Base-by-base conservation (phyloP, 2,888 invertebrate species). In the Drosophila lutescens region DNA sequence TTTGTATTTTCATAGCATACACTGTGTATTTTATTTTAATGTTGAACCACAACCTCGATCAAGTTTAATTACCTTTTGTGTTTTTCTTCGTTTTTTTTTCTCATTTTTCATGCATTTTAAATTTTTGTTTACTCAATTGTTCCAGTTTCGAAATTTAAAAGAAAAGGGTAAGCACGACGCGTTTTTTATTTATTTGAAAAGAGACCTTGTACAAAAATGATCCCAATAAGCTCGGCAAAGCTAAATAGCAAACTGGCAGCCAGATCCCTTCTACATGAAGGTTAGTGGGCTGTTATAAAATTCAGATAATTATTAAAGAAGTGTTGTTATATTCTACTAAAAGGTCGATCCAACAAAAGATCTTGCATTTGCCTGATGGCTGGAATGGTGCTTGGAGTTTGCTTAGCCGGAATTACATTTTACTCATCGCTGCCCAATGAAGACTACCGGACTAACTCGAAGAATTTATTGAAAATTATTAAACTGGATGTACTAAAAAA, bases 51-150 rank as follows among this genome's bases (percentile, higher is more conserved):
- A 15, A 46, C 3, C 15, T 30, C 13, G 1, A 40, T 17, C 1
- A 8, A 9, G 58, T 43, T 59, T 17, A 59, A 23, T 10, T 7
- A 34, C 41, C 58, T 43, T 15, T 10, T 8, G 2, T 4, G 6
- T n/a, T n/a, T n/a, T n/a, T n/a, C n/a, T n/a, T n/a, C 20, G 15
- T 8, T 56, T 20, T 57, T 6, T 5, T 40, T 40, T 7, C 40
- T 30, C 20, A 56, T 23, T 32, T 10, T 20, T 15, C 12, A 32
- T 59, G 34, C 58, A 58, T 43, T 41, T 57, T 17, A 13, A 57
- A 23, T 23, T 7, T 34, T 26, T 63, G 41, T 63, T 63, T 63
- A 47, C 8, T 41, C 63, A 63, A 63, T 49, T 63, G 62, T 41
- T 62, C 9, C 20, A 17, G 4, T 13, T 13, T 15, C 3, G 20